These are phyloP conservation scores for Ecliptopera silaceata DNA, from an alignment of 2,888 invertebrate species.

Conservation along the genomic window DNA sequence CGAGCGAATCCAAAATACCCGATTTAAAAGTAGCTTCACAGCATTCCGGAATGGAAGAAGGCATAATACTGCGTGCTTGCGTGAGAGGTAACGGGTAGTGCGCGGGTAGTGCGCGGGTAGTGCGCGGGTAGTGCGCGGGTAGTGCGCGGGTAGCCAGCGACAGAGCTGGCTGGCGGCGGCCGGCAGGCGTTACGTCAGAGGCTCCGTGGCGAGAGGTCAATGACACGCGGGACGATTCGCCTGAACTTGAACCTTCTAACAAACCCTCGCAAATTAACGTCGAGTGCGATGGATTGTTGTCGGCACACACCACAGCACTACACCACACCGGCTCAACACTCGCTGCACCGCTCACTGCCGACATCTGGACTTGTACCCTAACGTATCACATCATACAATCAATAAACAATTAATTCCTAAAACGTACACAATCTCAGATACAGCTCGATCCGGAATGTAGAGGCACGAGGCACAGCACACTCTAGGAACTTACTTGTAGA, in stretches of 20 bases:
- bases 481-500: too few relatives aligned
- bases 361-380: too few relatives aligned
- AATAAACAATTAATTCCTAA: too few relatives aligned
- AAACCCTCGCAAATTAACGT: slow-evolving; percentile 45
- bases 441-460: too few relatives aligned
- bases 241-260: slow-evolving; percentile 56
- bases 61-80: not conserved
- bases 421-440: too few relatives aligned
- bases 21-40: slow-evolving; percentile 29
- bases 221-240: slow-evolving; percentile 45
- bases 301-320: not conserved
- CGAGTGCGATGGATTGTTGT: slow-evolving; percentile 22
- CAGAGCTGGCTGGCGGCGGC: not conserved
- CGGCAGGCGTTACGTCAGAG: slow-evolving; percentile 41
- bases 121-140: too few relatives aligned
- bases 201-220: slow-evolving; percentile 45
- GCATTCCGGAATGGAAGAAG: not conserved
- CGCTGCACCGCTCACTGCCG: not conserved
- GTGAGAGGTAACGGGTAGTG: too few relatives aligned
- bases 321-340: not conserved
- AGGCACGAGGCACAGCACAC: too few relatives aligned
- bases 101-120: too few relatives aligned
- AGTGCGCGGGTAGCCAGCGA: too few relatives aligned
- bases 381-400: too few relatives aligned
- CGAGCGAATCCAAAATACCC: slow-evolving; percentile 34